phyloP scores from a whole-genome alignment of 2,113 vertebrate species.

The Antechinus flavipes region DNA sequence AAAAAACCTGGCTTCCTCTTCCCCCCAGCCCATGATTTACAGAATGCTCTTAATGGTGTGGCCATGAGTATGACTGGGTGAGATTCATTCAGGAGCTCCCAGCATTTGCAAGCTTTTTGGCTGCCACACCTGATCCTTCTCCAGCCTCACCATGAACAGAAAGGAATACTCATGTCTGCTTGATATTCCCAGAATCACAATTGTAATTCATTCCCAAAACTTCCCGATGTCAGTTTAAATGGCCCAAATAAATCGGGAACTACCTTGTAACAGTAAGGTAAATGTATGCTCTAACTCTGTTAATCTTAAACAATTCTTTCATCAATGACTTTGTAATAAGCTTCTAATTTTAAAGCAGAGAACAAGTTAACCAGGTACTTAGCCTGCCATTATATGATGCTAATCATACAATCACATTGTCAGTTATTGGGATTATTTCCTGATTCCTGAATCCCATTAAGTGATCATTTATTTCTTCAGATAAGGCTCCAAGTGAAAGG shows the following conservation, averaged over 20 bases:
- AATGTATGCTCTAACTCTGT: neutral
- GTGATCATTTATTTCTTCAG: slow-evolving; percentile 70
- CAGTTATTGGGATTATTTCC: slow-evolving; percentile 47
- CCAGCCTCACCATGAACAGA: neutral
- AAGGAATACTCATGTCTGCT: neutral
- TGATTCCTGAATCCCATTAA: slow-evolving; percentile 71
- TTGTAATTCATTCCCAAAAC: neutral
- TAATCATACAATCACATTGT: slow-evolving; percentile 16
- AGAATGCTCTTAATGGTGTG: neutral
- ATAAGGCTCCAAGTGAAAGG: slow-evolving; percentile 71
- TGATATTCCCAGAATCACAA: neutral
- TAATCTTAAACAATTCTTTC: slow-evolving; percentile 42
- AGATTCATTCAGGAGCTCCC: neutral
- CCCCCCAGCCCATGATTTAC: neutral
- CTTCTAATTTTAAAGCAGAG: slow-evolving; percentile 13
- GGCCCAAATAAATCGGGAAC: slow-evolving; percentile 9
- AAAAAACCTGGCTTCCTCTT: neutral
- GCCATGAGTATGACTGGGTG: neutral
- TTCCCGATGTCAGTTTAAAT: neutral
- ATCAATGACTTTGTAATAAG: slow-evolving; percentile 6
- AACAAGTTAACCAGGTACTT: slow-evolving; percentile 17
- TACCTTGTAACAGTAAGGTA: slow-evolving; percentile 9
- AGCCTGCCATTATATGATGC: slow-evolving; percentile 5
- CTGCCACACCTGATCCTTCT: slow-evolving; percentile 10
- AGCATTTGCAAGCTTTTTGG: neutral